Conservation (phyloP, 1,140 invertebrate genomes). For the Meloidogyne floridensis region DNA sequence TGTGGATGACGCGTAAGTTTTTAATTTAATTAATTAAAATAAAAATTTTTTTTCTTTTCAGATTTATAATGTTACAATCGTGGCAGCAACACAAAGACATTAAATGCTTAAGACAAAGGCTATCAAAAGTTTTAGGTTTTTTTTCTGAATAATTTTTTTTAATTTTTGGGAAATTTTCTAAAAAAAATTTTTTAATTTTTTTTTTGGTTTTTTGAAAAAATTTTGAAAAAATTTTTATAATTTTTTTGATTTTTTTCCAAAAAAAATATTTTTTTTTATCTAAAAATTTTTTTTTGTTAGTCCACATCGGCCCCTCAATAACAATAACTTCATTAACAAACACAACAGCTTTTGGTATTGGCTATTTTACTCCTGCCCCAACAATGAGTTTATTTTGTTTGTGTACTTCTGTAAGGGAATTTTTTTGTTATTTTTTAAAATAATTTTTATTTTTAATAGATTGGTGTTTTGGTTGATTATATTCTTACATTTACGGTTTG, state of each 20-base stretch:
- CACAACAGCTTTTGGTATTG: conserved; percentile 63
- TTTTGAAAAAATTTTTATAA: too few species aligned
- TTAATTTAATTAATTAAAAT: too few species aligned
- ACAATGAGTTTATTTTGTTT: conserved; percentile 65
- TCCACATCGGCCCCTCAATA: conserved; percentile 58
- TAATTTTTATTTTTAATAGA: not conserved
- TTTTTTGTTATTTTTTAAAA: not conserved
- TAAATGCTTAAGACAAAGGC: conserved; percentile 26
- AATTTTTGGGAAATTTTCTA: not conserved
- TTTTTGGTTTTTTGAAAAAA: too few species aligned
- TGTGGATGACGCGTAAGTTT: conserved; percentile 55
- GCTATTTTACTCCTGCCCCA: conserved; percentile 61
- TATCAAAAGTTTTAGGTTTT: conserved; percentile 30
- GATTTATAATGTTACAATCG: conserved; percentile 48
- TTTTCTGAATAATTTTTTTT: not conserved
- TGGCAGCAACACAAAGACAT: conserved; percentile 56
- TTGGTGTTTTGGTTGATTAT: conserved; percentile 62
- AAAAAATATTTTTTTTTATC: too few species aligned
- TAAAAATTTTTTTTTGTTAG: not conserved
- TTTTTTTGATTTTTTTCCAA: not conserved
- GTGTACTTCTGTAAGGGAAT: conserved; percentile 51
- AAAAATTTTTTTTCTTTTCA: not conserved
- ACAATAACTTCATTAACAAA: conserved; percentile 64
- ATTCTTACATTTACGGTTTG: conserved; percentile 62
- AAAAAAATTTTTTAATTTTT: not conserved